Evolutionary conservation across 1,140 invertebrate species (phyloP).

Genomic region (Camponotus floridanus): DNA sequence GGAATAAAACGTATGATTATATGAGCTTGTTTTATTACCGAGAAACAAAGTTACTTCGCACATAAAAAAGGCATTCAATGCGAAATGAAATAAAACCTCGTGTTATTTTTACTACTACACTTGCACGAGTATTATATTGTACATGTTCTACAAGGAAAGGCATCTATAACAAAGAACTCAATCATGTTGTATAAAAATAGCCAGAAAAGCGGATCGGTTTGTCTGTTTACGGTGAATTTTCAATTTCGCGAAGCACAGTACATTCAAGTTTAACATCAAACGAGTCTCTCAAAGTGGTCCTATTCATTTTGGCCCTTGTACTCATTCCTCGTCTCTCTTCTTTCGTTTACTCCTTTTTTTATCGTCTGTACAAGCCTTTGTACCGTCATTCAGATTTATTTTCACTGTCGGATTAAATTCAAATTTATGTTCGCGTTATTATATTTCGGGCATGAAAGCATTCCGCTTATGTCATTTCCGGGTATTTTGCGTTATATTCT

Average conservation of each 20-base stretch:
- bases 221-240: slow-evolving; percentile 30
- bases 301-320: slow-evolving; percentile 57
- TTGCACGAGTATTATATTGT: background rate
- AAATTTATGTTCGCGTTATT: slow-evolving; percentile 66
- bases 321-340: slow-evolving; percentile 30
- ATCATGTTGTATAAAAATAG: background rate
- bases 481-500: slow-evolving; percentile 24
- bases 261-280: slow-evolving; percentile 21
- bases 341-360: slow-evolving; percentile 45
- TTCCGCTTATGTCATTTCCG: slow-evolving; percentile 62
- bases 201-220: slow-evolving; percentile 14
- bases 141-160: background rate
- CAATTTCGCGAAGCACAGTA: background rate
- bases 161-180: background rate
- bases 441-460: slow-evolving; percentile 56
- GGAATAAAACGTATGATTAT: background rate
- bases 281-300: slow-evolving; percentile 28
- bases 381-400: slow-evolving; percentile 58
- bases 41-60: slow-evolving; percentile 4
- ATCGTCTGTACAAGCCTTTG: slow-evolving; percentile 60
- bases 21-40: slow-evolving; percentile 6
- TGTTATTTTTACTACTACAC: background rate
- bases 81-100: background rate
- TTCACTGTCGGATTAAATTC: slow-evolving; percentile 64
- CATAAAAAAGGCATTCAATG: background rate